Base-by-base conservation (phyloP, 2,113 vertebrate species). In the Cyrtonyx montezumae region DNA sequence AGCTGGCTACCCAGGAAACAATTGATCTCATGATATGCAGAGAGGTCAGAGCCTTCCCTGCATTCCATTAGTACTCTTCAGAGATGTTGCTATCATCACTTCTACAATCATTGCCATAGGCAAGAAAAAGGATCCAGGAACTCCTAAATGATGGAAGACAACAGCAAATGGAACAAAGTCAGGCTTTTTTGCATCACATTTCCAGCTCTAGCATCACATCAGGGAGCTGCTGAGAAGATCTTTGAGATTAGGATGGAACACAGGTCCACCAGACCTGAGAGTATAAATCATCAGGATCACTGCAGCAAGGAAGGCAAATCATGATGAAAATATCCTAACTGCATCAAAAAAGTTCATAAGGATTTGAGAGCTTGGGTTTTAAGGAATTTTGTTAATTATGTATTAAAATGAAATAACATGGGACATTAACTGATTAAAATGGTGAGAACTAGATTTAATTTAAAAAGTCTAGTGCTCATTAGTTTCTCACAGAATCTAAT, bases 311-410 rank as follows among this genome's bases (percentile, higher is more conserved):
- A 90, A 86, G 63, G 37, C 23, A 91, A 93, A 48, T 11, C 5
- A 1, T 46, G 36, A 48, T 42, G 43, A 13, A 74, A 70, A 26
- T 18, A 9, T 6, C 18, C 21, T 59, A 32, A 43, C 11, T 46
- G 22, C 34, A 63, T 42, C 11, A 22, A 36, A 30, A 30, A 4
- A 48, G 8, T 28, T 0, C 0, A 21, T 83, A 53, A 69, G 21
- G 8, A 34, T 55, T 8, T 78, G 42, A 11, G 30, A 9, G 4
- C 17, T 36, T 78, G 30, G 1, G 13, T 82, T 84, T 74, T 46
- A 51, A 34, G 13, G 4, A n/a, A 4, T 48, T 68, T 61, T 45
- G 55, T 59, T 79, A 91, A 89, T 67, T 48, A 19, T 2, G 7
- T 67, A 16, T 23, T 48, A 49, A 81, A 84, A 69, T 20, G 32